Evolutionary conservation across 2,113 vertebrate genomes (phyloP).

Genomic region (Cariama cristata): DNA sequence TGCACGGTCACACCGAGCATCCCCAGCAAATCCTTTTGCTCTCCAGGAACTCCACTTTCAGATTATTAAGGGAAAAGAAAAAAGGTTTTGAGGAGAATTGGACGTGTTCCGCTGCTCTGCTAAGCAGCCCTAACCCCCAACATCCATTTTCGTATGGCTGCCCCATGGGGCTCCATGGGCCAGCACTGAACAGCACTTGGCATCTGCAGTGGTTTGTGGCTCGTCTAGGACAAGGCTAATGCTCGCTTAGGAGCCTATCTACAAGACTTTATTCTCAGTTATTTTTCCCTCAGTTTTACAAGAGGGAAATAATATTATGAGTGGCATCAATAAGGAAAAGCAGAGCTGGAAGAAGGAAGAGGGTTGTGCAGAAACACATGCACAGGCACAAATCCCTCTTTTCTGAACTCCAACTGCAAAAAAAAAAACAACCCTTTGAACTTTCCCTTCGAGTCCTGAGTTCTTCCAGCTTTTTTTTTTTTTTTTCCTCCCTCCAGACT

Average conservation of each 20-base stretch:
- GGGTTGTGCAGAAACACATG: not conserved
- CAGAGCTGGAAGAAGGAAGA: not conserved
- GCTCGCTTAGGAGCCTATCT: not conserved
- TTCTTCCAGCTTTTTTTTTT: not conserved
- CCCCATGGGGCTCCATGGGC: not conserved
- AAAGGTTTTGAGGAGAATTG: not conserved
- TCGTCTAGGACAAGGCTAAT: not conserved
- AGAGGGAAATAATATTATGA: not conserved
- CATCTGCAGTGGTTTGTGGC: not conserved
- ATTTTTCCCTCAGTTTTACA: not conserved
- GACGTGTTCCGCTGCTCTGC: not conserved
- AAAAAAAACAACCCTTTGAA: not conserved
- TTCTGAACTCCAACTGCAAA: constrained; percentile 1
- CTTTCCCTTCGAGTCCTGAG: not conserved
- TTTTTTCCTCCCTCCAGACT: not conserved
- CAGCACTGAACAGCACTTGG: not conserved
- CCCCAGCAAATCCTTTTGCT: not conserved
- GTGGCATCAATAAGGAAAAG: not conserved
- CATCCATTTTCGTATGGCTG: accelerated
- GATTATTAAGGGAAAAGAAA: not conserved
- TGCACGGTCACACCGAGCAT: accelerated
- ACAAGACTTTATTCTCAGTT: not conserved
- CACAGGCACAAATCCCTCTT: accelerated
- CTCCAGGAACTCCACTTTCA: not conserved
- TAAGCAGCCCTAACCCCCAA: not conserved